Base-by-base conservation (phyloP, 2,113 vertebrate species). In the Cichladusa arquata region DNA sequence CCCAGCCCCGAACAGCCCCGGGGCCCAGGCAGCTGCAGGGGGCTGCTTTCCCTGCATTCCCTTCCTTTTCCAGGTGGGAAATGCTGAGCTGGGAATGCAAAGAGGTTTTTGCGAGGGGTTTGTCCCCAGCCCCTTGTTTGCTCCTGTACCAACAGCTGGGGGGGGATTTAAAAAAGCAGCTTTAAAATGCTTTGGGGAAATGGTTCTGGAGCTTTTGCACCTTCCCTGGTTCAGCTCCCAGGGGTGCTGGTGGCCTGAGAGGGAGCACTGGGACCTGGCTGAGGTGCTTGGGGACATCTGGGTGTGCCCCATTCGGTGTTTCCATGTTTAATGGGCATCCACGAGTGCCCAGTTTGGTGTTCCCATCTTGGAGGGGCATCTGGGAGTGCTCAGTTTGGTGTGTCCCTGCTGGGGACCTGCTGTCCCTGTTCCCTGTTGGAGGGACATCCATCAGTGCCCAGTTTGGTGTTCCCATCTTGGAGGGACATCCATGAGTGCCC, bases 201-300 rank as follows among this genome's bases (percentile, higher is more conserved):
- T 0, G 24, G 9, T 7, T 33, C 28, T 25, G 82, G 40, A 5
- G 16, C 8, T 88, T 72, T 61, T 69, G 48, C 0, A 0, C 0
- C 0, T 48, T 61, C 31, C 44, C 71, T 10, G 57, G 20, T 5
- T 54, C 45, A 38, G 40, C 40, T 51, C 64, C 60, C 3, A 1
- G 54, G 8, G 11, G 38, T 34, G 9, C 73, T 24, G 31, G 47
- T 58, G 74, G 42, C 44, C 54, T 11, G 33, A 24, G 58, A 5
- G 2, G 67, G 66, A 51, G 71, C 1, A 0, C 20, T 29, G 64
- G 73, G 44, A 36, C 14, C 12, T 4, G 4, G 11, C 36, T 0
- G 1, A 33, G 60, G 19, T 4, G 72, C 36, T 3, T 19, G 11
- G 5, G 54, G 44, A 26, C 44, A 34, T 14, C 60, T 2, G 4